Conservation (phyloP, 2,797 vertebrate species). For the Chelon auratus region DNA sequence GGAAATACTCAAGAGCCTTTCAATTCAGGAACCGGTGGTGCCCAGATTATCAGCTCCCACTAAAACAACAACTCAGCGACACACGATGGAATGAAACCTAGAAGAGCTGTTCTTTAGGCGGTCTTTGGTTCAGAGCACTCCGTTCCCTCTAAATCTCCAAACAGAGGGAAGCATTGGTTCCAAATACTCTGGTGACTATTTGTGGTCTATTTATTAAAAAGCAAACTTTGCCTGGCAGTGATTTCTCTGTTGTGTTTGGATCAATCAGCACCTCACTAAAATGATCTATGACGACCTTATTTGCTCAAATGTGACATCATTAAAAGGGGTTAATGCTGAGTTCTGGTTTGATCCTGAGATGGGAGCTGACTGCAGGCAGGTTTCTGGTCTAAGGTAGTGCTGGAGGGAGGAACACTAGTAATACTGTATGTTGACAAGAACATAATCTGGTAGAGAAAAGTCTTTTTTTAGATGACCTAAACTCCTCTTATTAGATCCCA, state of each 20-base stretch:
- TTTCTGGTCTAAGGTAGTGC: constrained; percentile 11
- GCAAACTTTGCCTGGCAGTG: constrained; percentile 42
- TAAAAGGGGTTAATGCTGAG: constrained; percentile 27
- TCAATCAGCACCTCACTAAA: not conserved
- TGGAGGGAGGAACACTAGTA: constrained; percentile 22
- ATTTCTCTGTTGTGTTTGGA: constrained; percentile 24
- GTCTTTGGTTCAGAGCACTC: constrained; percentile 58
- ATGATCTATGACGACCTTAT: not conserved
- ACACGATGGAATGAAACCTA: not conserved
- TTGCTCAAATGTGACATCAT: constrained; percentile 62
- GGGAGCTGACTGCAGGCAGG: constrained; percentile 22
- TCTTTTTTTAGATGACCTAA: not conserved
- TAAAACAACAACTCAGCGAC: not conserved
- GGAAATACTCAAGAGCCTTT: not conserved
- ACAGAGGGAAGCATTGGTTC: constrained; percentile 16
- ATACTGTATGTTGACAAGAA: constrained; percentile 30
- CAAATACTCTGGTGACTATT: constrained; percentile 26
- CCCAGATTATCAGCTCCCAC: not conserved
- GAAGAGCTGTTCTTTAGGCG: constrained; percentile 2
- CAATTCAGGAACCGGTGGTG: not conserved
- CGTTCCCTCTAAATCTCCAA: constrained; percentile 19
- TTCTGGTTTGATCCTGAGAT: constrained; percentile 59
- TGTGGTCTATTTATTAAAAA: constrained; percentile 3
- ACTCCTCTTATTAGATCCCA: constrained; percentile 4
- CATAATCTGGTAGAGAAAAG: constrained; percentile 39